Percentiles rank a stretch among this genome's conserved stretches.
phyloP scores from a whole-genome alignment of 2,888 invertebrate species.

The Therioaphis trifolii region DNA sequence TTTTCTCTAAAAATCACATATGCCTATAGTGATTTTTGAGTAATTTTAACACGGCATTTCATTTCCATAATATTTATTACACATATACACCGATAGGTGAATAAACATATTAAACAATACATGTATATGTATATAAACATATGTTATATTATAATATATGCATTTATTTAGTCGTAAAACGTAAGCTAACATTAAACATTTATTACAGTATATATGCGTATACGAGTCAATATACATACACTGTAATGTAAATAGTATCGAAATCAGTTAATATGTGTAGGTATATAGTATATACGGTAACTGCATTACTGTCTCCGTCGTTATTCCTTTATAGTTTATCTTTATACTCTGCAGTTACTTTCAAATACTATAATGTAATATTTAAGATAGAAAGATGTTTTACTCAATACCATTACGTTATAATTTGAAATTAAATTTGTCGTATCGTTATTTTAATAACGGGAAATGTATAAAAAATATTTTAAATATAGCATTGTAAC shows the following conservation, averaged over 20 bases:
- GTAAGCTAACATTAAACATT: conserved; percentile 6
- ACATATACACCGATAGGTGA: too few species aligned
- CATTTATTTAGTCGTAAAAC: conserved; percentile 3
- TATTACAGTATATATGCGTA: not conserved
- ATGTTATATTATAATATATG: not conserved
- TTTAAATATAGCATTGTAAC: too few species aligned
- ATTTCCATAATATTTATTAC: not conserved
- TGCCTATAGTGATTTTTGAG: not conserved
- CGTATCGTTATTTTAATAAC: too few species aligned
- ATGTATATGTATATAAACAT: not conserved
- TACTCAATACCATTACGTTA: too few species aligned
- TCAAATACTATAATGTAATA: too few species aligned
- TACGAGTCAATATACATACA: not conserved
- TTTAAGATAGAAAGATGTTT: too few species aligned
- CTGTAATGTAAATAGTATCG: too few species aligned
- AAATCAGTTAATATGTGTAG: too few species aligned
- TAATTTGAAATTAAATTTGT: too few species aligned
- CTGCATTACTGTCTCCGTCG: not conserved
- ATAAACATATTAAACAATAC: too few species aligned
- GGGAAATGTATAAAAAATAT: too few species aligned
- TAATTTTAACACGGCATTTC: not conserved
- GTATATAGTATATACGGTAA: not conserved
- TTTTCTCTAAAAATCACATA: not conserved
- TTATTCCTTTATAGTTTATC: not conserved
- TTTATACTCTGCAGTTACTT: too few species aligned